These are phyloP conservation scores for Catocala sponsa DNA, from an alignment of 2,888 invertebrate species.

Conservation along the genomic window DNA sequence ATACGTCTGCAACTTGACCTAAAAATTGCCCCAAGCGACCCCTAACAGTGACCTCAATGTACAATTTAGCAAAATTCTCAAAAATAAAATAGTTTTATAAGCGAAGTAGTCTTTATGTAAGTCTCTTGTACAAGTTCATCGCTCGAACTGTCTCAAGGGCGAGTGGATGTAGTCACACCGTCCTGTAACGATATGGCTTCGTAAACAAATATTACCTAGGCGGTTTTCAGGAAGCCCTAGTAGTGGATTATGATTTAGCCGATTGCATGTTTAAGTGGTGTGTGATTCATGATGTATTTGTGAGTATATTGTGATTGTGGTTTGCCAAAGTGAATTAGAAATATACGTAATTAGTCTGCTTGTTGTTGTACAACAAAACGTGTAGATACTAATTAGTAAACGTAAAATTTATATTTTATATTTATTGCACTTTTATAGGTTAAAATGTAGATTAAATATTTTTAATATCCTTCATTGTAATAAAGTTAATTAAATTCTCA, in stretches of 20 bases:
- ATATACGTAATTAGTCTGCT: no score
- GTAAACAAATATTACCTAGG: constrained; percentile 4
- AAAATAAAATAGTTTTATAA: constrained; percentile 31
- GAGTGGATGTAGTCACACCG: constrained; percentile 29
- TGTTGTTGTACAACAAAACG: no score
- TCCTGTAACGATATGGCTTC: constrained; percentile 28
- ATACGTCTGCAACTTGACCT: constrained; percentile 6
- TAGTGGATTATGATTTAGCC: constrained; percentile 5
- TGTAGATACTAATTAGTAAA: no score
- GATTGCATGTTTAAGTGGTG: background rate
- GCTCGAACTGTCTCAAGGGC: constrained; percentile 61
- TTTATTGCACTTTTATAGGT: no score
- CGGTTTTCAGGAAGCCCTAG: background rate
- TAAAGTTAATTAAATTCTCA: no score
- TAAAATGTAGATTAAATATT: no score
- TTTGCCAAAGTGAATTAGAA: background rate
- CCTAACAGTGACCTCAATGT: constrained; percentile 3
- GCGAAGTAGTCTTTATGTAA: constrained; percentile 18
- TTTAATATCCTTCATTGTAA: no score
- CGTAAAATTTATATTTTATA: no score
- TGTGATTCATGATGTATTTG: background rate
- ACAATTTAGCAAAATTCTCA: constrained; percentile 25
- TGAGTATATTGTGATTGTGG: background rate
- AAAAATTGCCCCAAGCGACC: constrained; percentile 17
- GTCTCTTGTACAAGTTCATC: constrained; percentile 51